Base-by-base conservation (phyloP, 2,113 vertebrate species). In the Meleagris gallopavo region DNA sequence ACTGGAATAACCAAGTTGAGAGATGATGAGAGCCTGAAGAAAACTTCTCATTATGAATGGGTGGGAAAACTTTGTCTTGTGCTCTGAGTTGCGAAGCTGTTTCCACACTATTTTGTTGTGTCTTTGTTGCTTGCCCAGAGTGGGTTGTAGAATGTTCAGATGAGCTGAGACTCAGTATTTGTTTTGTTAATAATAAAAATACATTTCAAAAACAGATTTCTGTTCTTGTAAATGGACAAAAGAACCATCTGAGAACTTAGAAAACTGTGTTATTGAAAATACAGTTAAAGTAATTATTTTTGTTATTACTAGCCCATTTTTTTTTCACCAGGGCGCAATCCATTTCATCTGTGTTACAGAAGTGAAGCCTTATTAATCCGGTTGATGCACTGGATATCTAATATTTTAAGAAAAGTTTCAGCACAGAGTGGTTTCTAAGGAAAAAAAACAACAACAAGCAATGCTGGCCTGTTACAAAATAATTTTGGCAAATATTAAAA, bases 311-410 rank as follows among this genome's bases (percentile, higher is more conserved):
- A n/a, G 13, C 18, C n/a, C 46, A 48, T 24, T 22, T 48, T n/a
- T 41, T 73, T 92, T 82, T 74, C 62, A 81, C 34, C 20, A 83
- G 73, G 9, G 19, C 48, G 38, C 5, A 15, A 61, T 74, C 34
- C 27, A 64, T 95, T 84, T 97, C 98, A 95, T 93, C 81, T 45
- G 74, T 97, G 30, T 65, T 98, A 85, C 84, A 98, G 52, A 98
- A 98, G 95, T 90, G 98, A 98, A 97, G 97, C 96, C 55, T 86
- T 98, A 93, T 94, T 98, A 94, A 95, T 98, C 66, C 97, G 97
- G 54, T 97, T 96, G 96, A 98, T 96, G 9, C 88, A 93, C 58
- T 97, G 95, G 78, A 97, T 98, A 86, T 94, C 95, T 91, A 91
- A 88, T 27, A 93, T 98, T 46, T 97, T 98, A 94, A 97, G 96